phyloP scores from a whole-genome alignment of 92 coral and sea anemone genomes.

The Epizoanthus ramosus region DNA sequence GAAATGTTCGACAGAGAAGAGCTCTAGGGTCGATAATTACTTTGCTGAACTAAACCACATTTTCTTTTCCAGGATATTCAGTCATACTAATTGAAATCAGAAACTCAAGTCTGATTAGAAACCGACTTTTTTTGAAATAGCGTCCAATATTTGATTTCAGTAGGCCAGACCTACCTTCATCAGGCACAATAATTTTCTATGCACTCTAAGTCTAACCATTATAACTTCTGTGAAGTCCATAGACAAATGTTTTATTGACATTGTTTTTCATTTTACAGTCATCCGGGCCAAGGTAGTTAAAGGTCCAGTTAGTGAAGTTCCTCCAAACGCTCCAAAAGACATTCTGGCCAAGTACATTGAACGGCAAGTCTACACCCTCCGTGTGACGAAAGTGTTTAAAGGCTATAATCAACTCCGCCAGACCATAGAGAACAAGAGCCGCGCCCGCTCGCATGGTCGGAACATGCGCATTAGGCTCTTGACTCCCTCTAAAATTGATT shows the following conservation, averaged over 20 bases:
- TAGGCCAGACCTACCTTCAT: too few relatives aligned
- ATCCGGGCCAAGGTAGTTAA: conserved; percentile 81
- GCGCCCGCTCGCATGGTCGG: conserved; percentile 55
- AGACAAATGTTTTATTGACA: background rate
- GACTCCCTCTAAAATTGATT: conserved; percentile 73
- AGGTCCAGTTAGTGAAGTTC: conserved; percentile 62
- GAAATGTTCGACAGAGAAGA: too few relatives aligned
- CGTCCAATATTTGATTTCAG: too few relatives aligned
- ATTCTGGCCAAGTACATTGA: conserved; percentile 68
- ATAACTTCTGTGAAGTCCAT: too few relatives aligned
- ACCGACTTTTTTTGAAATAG: too few relatives aligned
- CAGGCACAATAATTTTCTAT: too few relatives aligned
- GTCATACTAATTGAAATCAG: too few relatives aligned
- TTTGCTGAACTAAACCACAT: too few relatives aligned
- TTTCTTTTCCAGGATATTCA: too few relatives aligned
- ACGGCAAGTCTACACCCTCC: conserved; percentile 81
- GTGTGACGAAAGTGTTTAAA: conserved; percentile 90
- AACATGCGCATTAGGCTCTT: conserved; percentile 60
- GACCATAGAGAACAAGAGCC: conserved; percentile 43
- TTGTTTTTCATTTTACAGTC: conserved; percentile 48
- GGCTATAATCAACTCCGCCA: conserved; percentile 59
- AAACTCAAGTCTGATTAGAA: too few relatives aligned
- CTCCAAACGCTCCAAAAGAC: conserved; percentile 60
- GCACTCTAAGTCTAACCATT: too few relatives aligned
- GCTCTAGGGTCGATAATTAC: too few relatives aligned